Conservation (phyloP, 92 coral and sea anemone genomes). For the Umimayanthus chanpuru region DNA sequence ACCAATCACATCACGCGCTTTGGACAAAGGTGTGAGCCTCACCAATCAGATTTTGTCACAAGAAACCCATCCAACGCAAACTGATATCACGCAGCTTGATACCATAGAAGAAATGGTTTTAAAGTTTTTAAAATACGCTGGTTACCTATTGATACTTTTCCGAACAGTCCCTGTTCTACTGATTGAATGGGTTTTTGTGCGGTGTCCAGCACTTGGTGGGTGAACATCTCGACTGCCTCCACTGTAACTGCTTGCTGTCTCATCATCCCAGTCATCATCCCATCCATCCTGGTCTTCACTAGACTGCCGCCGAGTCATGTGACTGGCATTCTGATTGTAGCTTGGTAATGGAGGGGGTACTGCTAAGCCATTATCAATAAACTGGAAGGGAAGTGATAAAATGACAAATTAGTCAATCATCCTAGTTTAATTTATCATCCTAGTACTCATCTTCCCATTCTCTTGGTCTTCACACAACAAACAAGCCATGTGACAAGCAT, state of each 20-base stretch:
- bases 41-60: too few relatives aligned
- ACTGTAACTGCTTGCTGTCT: slow-evolving; percentile 76
- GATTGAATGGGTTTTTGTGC: slow-evolving; percentile 70
- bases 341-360: slow-evolving; percentile 23
- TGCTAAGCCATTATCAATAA: slow-evolving; percentile 30
- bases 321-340: slow-evolving; percentile 15
- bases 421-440: slow-evolving; percentile 78
- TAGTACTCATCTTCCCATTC: slow-evolving; percentile 66
- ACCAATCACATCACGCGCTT: too few relatives aligned
- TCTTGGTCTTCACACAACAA: neutral
- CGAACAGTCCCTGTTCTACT: slow-evolving; percentile 86
- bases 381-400: neutral
- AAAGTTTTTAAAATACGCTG: too few relatives aligned
- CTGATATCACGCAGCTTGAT: too few relatives aligned
- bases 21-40: too few relatives aligned
- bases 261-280: slow-evolving; percentile 91
- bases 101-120: too few relatives aligned
- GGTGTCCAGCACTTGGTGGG: slow-evolving; percentile 56
- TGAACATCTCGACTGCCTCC: slow-evolving; percentile 74
- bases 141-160: slow-evolving; percentile 91
- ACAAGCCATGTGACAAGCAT: too few relatives aligned
- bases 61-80: too few relatives aligned
- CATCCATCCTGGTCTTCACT: slow-evolving; percentile 65
- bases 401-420: slow-evolving; percentile 38
- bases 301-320: neutral